Base-by-base conservation (phyloP, 1,140 invertebrate species). In the Pissodes strobi region DNA sequence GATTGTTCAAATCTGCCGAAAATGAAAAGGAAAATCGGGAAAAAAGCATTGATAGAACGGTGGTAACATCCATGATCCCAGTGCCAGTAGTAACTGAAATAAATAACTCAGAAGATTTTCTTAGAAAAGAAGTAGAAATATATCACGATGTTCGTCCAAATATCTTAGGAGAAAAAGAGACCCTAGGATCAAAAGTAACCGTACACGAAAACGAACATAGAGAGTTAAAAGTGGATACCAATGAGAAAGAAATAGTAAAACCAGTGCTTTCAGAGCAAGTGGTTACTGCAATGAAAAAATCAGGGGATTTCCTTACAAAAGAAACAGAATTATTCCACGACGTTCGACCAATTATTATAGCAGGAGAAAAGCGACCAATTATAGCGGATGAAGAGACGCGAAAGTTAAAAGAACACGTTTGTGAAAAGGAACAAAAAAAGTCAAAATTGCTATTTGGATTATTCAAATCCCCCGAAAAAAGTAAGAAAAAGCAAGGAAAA, bases 261-360 rank as follows among this genome's bases (percentile, higher is more conserved):
- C 46, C 38, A 4, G 17, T 23, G 3, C 15, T 63, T 2, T 60
- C 60, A 18, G 21, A 63, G 45, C 17, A 53, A 15, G 30, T 34
- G 2, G 9, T 45, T 2, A n/a, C 21, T 1, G 49, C 34, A 5
- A 63, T 63, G 49, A 55, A 56, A 34, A 1, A 63, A 9, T 43
- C 62, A 6, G 43, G 56, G 13, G 30, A 60, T 15, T 63, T 63
- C 23, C 38, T 63, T 15, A 55, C 45, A 30, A 30, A 46, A 23
- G 72, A 73, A 62, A 55, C 72, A 2, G 25, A 51, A 34, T 57
- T 61, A 9, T 71, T 68, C 45, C 65, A 74, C 60, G 72, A 74
- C 18, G 67, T 69, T 3, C 21, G 62, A 21, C 49, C 49, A 4
- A 56, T 63, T 2, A 45, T 23, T 4, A 51, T n/a, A 0, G 34